Evolutionary conservation across 2,797 vertebrate genomes (phyloP).

Genomic region (Psittacula derbiana): DNA sequence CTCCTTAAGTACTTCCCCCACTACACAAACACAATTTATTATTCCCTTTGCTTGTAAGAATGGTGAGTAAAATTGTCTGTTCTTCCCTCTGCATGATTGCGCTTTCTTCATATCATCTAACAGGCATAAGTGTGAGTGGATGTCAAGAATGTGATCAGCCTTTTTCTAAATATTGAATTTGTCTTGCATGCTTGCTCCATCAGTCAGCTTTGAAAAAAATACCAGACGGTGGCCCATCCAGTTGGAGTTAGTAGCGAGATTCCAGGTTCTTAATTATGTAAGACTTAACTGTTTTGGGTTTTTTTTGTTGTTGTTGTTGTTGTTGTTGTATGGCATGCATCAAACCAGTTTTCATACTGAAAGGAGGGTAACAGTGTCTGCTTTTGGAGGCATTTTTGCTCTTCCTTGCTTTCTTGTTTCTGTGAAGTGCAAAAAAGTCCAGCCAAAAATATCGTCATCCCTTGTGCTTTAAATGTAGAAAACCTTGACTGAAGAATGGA

Average conservation of each 20-base stretch:
- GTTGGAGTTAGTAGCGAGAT: background rate
- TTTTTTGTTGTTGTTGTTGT: background rate
- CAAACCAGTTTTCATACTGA: background rate
- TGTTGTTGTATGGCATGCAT: background rate
- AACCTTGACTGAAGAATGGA: background rate
- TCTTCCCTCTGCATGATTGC: background rate
- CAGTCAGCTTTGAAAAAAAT: background rate
- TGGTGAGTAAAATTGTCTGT: background rate
- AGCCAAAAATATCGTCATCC: background rate
- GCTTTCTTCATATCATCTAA: background rate
- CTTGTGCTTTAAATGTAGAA: background rate
- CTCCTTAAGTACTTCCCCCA: background rate
- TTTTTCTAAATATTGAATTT: background rate
- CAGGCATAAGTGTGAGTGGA: background rate
- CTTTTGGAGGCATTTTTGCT: background rate
- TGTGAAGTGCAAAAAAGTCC: background rate
- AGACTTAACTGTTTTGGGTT: background rate
- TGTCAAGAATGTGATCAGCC: background rate
- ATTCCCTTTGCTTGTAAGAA: background rate
- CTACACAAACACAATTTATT: background rate
- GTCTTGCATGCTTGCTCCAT: background rate
- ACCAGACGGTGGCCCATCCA: background rate
- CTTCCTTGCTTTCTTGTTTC: background rate
- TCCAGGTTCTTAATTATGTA: background rate
- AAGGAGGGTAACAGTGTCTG: background rate